Conservation (phyloP, 2,113 vertebrate genomes). For the Stercorarius parasiticus region DNA sequence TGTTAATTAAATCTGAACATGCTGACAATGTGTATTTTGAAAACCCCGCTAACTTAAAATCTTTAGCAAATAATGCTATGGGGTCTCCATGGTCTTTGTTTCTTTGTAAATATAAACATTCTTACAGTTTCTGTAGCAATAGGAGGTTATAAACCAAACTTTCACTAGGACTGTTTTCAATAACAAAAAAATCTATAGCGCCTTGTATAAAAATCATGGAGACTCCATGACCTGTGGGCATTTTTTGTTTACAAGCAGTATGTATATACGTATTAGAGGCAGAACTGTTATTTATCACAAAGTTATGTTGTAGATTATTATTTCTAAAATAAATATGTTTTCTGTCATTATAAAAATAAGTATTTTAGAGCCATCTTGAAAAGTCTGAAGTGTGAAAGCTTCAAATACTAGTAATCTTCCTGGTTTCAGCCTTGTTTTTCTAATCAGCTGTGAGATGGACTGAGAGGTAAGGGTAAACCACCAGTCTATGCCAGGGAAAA, state of each 20-base stretch:
- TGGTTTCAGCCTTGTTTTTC: constrained; percentile 47
- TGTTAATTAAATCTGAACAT: constrained; percentile 2
- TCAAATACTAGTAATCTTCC: not conserved
- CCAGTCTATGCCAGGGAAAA: not conserved
- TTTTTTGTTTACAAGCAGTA: constrained; percentile 65
- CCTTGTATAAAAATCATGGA: constrained; percentile 70
- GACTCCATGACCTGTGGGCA: constrained; percentile 64
- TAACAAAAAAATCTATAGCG: constrained; percentile 44
- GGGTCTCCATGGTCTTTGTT: constrained; percentile 61
- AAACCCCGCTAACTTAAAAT: constrained; percentile 32
- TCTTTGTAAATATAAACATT: constrained; percentile 70
- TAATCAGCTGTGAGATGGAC: constrained; percentile 25
- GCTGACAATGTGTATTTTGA: constrained; percentile 27
- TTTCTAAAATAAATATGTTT: constrained; percentile 60
- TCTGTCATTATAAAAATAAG: constrained; percentile 32
- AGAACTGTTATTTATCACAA: constrained; percentile 75
- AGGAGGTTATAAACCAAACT: constrained; percentile 71
- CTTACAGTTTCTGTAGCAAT: constrained; percentile 76
- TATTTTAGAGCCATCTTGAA: constrained; percentile 32
- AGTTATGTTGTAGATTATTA: constrained; percentile 48
- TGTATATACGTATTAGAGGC: constrained; percentile 72
- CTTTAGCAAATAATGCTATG: constrained; percentile 52
- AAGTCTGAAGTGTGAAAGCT: constrained; percentile 13
- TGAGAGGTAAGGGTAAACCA: not conserved
- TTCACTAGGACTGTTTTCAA: constrained; percentile 72